Conservation (phyloP, 2,888 invertebrate species). For the Sturmia bella region DNA sequence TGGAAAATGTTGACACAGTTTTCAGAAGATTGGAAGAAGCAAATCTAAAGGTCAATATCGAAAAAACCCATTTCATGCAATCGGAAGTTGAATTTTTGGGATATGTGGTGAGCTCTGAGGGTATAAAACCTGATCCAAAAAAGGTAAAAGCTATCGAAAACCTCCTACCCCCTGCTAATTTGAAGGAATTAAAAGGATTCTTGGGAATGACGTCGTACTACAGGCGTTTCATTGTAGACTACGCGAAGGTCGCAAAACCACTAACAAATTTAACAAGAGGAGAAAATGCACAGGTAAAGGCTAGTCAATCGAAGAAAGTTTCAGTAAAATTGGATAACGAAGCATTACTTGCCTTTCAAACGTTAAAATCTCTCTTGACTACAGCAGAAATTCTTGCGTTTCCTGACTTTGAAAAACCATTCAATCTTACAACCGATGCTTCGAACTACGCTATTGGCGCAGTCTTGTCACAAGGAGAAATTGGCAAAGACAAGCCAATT, state of each 20-base stretch:
- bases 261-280: constrained; percentile 67
- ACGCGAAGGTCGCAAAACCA: constrained; percentile 57
- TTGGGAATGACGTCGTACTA: constrained; percentile 57
- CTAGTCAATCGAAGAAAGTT: constrained; percentile 60
- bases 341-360: constrained; percentile 56
- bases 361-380: constrained; percentile 11
- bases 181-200: constrained; percentile 57
- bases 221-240: no score
- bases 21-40: neutral
- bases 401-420: constrained; percentile 50
- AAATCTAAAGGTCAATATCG: constrained; percentile 35
- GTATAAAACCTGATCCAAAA: constrained; percentile 54
- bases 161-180: constrained; percentile 28
- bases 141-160: constrained; percentile 46
- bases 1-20: no score
- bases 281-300: constrained; percentile 62
- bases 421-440: neutral
- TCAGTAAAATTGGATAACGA: constrained; percentile 38
- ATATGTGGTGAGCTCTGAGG: constrained; percentile 48
- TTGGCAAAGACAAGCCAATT: neutral
- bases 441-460: neutral
- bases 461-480: neutral
- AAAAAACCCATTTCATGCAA: constrained; percentile 58
- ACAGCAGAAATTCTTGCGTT: constrained; percentile 60
- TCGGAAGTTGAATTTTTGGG: constrained; percentile 61